A percentile compares a stretch with the other conserved stretches of the same genome.
Evolutionary conservation across 2,797 vertebrate species (phyloP).

Genomic region (Phaenicophaeus curvirostris): DNA sequence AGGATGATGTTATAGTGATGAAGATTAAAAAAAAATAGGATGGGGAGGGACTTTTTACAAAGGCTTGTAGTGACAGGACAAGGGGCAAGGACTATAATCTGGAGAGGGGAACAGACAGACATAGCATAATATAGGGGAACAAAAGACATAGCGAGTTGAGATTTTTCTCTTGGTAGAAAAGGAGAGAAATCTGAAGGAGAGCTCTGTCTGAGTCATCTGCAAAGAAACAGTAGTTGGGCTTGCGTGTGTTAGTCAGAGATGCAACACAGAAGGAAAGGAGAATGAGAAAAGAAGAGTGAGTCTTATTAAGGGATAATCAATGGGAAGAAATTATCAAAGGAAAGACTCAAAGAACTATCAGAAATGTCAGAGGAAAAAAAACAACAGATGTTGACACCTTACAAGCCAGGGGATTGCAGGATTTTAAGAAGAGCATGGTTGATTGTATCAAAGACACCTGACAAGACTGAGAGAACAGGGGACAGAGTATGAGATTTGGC

Average conservation of each 20-base stretch:
- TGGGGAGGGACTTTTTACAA: too few relatives aligned
- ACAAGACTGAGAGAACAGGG: background rate
- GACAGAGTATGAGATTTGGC: background rate
- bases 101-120: too few relatives aligned
- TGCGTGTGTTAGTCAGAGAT: background rate
- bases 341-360: background rate
- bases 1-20: background rate
- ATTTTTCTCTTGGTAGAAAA: background rate
- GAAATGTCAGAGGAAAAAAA: background rate
- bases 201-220: background rate
- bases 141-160: background rate
- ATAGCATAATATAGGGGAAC: too few relatives aligned
- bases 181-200: background rate
- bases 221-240: background rate
- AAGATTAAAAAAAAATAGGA: background rate
- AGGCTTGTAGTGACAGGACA: too few relatives aligned
- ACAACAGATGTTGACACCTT: background rate
- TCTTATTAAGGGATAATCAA: background rate
- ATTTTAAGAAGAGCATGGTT: background rate
- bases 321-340: background rate
- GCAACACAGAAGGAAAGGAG: background rate
- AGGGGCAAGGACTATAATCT: too few relatives aligned
- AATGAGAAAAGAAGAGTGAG: background rate
- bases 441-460: background rate
- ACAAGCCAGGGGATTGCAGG: background rate